Base-by-base conservation (phyloP, 2,113 vertebrate species). In the Ardeotis arabs region DNA sequence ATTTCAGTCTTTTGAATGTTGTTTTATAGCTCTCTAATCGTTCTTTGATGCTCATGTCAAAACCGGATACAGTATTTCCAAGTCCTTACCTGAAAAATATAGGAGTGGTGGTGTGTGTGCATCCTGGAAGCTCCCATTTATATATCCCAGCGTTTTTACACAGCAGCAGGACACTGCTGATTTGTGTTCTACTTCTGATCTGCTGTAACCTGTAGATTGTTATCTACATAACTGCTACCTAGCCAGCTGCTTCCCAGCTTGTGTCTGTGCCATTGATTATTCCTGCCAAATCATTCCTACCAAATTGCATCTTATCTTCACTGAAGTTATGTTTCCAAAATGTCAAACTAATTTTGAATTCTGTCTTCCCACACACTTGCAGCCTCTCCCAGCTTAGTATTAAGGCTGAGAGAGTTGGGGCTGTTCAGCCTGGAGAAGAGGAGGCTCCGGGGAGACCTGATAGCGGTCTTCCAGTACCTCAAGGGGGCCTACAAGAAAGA, bases 281-380 rank as follows among this genome's bases (percentile, higher is more conserved):
- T 94, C 76, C 69, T 89, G 86, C 83, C 86, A 96, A 95, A 90
- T 80, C 33, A 15, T 56, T 95, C 89, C 80, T 74, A 81, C 64
- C 55, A 90, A 95, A 75, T 0, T 56, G 47, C 64, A 74, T 66
- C 62, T 91, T 75, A 44, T 82, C 64, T 89, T 87, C 73, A 69
- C 52, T 92, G 77, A 78, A 91, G 76, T 85, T 62, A 17, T 41
- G 68, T 89, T 95, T 91, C 83, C 39, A 91, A 93, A 95, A 95
- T 89, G 95, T 91, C 96, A 97, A 81, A 75, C 76, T 68, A 52
- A 89, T 87, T 96, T 89, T 74, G 86, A 96, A 94, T 95, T 94
- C 45, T 84, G 15, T 41, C 86, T 87, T 93, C 93, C 93, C 68
- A 95, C 84, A 84, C 49, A 72, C 69, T 89, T 72, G 52, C 69